A percentile compares a stretch with the other conserved stretches of the same genome.
Conservation (phyloP, 2,888 invertebrate genomes). For the Pandemis heparana region DNA sequence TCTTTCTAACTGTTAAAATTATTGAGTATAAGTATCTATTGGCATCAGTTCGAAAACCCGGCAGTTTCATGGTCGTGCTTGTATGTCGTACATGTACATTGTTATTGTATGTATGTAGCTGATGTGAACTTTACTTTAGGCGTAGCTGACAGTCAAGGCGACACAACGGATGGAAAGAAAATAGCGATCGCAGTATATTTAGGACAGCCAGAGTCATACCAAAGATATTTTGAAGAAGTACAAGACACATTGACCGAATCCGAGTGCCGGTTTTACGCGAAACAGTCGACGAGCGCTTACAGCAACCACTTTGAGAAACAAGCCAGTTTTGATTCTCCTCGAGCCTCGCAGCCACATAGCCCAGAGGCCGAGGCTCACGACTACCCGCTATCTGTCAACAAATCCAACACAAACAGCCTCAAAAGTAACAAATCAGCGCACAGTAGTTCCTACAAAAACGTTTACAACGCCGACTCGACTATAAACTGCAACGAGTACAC, state of each 20-base stretch:
- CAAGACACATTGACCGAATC: constrained; percentile 88
- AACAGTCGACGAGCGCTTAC: constrained; percentile 76
- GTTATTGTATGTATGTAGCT: not conserved
- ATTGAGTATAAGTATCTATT: too few species aligned
- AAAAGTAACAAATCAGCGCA: constrained; percentile 85
- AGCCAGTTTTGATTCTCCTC: constrained; percentile 78
- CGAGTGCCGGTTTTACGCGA: constrained; percentile 86
- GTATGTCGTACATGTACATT: too few species aligned
- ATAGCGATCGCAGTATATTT: constrained; percentile 95
- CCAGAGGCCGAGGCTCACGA: constrained; percentile 79
- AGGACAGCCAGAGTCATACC: constrained; percentile 92
- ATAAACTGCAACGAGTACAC: constrained; percentile 90
- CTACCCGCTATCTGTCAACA: constrained; percentile 74
- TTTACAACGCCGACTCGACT: constrained; percentile 81
- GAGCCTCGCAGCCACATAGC: constrained; percentile 78
- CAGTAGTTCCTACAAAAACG: constrained; percentile 81
- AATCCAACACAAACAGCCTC: constrained; percentile 83
- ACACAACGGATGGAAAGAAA: constrained; percentile 93
- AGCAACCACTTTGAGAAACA: constrained; percentile 80
- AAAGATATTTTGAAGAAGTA: constrained; percentile 88
- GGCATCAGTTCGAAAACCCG: too few species aligned
- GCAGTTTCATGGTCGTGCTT: too few species aligned
- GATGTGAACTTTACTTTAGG: constrained; percentile 56
- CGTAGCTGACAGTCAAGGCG: constrained; percentile 86
- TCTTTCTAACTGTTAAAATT: too few species aligned